Base-by-base conservation (phyloP, 2,113 vertebrate genomes). In the Otus sunia region DNA sequence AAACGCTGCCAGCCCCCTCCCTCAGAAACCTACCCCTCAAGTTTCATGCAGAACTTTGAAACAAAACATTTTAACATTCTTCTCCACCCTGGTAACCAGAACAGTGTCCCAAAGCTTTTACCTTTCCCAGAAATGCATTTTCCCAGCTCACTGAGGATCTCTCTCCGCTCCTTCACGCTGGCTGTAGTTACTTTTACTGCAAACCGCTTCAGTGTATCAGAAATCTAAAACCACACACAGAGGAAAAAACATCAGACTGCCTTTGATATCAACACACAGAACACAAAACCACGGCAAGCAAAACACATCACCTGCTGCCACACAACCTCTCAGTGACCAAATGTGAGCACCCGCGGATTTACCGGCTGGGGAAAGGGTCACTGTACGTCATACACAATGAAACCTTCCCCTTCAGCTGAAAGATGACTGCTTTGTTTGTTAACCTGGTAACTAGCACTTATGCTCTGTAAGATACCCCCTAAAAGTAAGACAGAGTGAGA, bases 161-260 rank as follows among this genome's bases (percentile, higher is more conserved):
- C 98, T 92, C 98, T 98, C 12, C 99, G 98, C 71, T 99, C 99
- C 88, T 99, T 99, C 96, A 99, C 98, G 9, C 99, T 99, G 77
- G 99, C 98, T 93, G 99, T 99, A 1, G 99, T 99, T 55, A 99
- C 99, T 77, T 99, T 99, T 15, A 98, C 98, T 3, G 99, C 99
- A 98, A 99, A 99, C 79, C 98, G 99, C 98, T 99, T 99, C 96
- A 99, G 98, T 3, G 99, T 99, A 41, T 99, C 99, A 30, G 99
- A 99, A 98, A 99, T 99, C 99, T 99, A 34, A 91, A 97, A 86
- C 5, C 89, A 88, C 34, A 55, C 4, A n/a, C 7, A 32, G 32
- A 72, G 58, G 16, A 58, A 41, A 68, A 78, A 34, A 10, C 25
- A 47, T 67, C 62, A 87, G 85, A 6, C 34, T 18, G 15, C 30